Percentiles rank a stretch among this genome's conserved stretches.
These are phyloP conservation scores for Hylyphantes graminicola DNA, from an alignment of 1,140 invertebrate genomes.

Conservation along the genomic window DNA sequence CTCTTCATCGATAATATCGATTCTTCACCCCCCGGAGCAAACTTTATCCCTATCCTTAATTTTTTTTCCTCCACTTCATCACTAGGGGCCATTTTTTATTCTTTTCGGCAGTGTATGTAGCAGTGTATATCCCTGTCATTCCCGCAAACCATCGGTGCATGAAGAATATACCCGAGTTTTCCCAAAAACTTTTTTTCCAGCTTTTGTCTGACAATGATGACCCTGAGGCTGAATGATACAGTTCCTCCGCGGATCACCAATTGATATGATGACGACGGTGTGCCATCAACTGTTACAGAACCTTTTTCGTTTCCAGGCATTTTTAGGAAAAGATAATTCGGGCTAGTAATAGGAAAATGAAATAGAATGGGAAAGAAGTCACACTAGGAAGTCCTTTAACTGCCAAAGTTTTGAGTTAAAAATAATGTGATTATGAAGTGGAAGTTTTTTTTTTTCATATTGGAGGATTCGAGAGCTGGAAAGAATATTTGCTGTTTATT, in stretches of 20 bases:
- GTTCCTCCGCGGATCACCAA: constrained; percentile 32
- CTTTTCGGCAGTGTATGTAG: constrained; percentile 13
- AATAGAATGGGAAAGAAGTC: not conserved
- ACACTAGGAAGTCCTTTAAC: constrained; percentile 22
- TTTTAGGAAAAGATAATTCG: constrained; percentile 15
- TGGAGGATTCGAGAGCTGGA: too few species aligned
- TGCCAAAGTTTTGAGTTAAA: constrained; percentile 8
- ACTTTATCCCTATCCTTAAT: constrained; percentile 13
- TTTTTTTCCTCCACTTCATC: constrained; percentile 40
- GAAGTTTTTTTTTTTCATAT: too few species aligned
- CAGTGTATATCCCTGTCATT: constrained; percentile 29
- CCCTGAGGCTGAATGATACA: constrained; percentile 25
- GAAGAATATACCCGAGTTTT: constrained; percentile 14
- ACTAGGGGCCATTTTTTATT: not conserved
- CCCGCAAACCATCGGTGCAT: constrained; percentile 35
- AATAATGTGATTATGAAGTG: constrained; percentile 6
- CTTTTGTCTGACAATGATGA: constrained; percentile 24
- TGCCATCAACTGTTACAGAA: constrained; percentile 38
- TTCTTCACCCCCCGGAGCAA: constrained; percentile 19
- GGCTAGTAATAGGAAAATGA: constrained; percentile 3
- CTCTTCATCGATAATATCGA: constrained; percentile 12
- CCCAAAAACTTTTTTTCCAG: not conserved
- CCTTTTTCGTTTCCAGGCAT: constrained; percentile 25
- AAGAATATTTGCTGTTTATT: too few species aligned
- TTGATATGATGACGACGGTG: constrained; percentile 41